Percentiles rank a stretch among this genome's conserved stretches.
These are phyloP conservation scores for Hyposmocoma kahamanoa DNA, from an alignment of 1,140 invertebrate species.

Conservation along the genomic window DNA sequence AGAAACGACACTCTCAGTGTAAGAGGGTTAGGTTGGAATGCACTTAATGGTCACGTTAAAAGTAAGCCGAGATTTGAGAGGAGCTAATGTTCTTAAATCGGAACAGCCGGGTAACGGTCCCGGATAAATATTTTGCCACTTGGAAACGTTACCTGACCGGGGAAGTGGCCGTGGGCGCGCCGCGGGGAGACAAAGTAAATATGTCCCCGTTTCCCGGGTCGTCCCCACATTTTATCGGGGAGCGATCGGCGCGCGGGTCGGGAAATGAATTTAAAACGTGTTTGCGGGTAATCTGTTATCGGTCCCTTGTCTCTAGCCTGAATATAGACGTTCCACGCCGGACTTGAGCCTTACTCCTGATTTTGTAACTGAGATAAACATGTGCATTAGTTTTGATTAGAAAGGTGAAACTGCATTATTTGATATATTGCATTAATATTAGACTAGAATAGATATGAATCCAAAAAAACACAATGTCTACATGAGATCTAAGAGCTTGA, in stretches of 20 bases:
- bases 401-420: neutral
- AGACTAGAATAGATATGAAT: too few relatives aligned
- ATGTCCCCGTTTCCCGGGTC: conserved; percentile 62
- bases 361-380: neutral
- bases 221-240: conserved; percentile 70
- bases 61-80: conserved; percentile 36
- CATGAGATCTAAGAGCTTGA: neutral
- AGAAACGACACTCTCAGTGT: too few relatives aligned
- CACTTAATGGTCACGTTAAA: conserved; percentile 21
- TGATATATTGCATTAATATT: neutral
- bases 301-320: conserved; percentile 67
- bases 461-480: too few relatives aligned
- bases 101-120: conserved; percentile 49
- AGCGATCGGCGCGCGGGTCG: conserved; percentile 67
- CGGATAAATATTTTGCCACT: conserved; percentile 69
- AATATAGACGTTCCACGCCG: conserved; percentile 65
- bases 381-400: neutral
- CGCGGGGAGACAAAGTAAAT: conserved; percentile 69
- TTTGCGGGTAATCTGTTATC: conserved; percentile 74
- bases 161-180: conserved; percentile 55
- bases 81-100: conserved; percentile 57
- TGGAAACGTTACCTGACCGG: conserved; percentile 63
- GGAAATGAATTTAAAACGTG: conserved; percentile 74
- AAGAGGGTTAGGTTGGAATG: neutral
- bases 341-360: conserved; percentile 37